These are phyloP conservation scores for Ctenodactylus gundi DNA, from an alignment of 2,113 vertebrate species.

Conservation along the genomic window DNA sequence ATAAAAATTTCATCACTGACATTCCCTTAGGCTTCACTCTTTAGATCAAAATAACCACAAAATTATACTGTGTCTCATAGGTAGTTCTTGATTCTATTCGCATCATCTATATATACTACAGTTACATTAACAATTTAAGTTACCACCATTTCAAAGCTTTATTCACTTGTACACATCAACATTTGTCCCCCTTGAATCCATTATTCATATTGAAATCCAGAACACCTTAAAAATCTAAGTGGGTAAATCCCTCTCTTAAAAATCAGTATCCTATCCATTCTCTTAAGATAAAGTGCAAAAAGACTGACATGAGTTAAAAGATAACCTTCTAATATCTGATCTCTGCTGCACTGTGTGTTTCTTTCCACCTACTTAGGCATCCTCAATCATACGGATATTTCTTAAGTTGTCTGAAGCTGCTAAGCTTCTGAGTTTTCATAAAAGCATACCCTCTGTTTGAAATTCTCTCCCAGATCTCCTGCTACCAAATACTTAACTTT, in stretches of 20 bases:
- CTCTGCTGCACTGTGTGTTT: background rate
- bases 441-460: background rate
- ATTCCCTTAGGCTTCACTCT: background rate
- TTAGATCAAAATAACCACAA: conserved; percentile 42
- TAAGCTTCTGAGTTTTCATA: background rate
- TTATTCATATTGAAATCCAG: conserved; percentile 5
- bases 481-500: background rate
- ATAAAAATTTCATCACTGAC: background rate
- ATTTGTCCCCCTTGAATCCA: background rate
- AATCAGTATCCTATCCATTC: background rate
- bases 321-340: background rate
- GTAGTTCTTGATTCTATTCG: background rate
- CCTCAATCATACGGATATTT: background rate
- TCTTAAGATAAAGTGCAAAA: conserved; percentile 12
- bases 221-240: background rate
- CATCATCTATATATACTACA: background rate
- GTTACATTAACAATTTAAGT: background rate
- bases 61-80: background rate
- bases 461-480: background rate
- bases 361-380: background rate
- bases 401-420: background rate
- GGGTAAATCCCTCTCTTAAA: background rate
- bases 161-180: background rate
- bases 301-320: background rate
- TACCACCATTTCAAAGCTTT: background rate